A percentile compares a stretch with the other conserved stretches of the same genome.
These are phyloP conservation scores for Hoplostethus mediterraneus DNA, from an alignment of 2,797 vertebrate species.

Conservation along the genomic window DNA sequence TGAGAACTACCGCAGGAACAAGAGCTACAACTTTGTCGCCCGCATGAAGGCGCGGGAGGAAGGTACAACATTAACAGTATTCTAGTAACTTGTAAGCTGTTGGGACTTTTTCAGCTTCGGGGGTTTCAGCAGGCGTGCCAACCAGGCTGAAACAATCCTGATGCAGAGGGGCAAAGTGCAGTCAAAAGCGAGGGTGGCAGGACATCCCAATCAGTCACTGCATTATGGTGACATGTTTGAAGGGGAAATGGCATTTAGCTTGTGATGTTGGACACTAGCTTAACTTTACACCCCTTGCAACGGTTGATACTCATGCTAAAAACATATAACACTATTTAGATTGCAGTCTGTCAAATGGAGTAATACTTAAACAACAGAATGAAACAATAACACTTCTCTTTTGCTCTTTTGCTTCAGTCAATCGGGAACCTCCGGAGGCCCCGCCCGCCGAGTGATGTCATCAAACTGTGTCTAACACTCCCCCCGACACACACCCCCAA, in stretches of 20 bases:
- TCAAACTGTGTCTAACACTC: background rate
- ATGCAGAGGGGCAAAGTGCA: too few relatives aligned
- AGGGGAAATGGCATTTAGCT: too few relatives aligned
- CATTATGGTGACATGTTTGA: too few relatives aligned
- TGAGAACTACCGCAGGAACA: slow-evolving; percentile 97
- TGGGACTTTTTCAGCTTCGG: too few relatives aligned
- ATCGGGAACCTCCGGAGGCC: slow-evolving; percentile 81
- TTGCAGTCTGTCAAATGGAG: too few relatives aligned
- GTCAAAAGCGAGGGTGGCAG: too few relatives aligned
- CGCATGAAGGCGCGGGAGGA: slow-evolving; percentile 98
- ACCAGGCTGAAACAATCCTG: too few relatives aligned
- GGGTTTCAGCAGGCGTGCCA: too few relatives aligned
- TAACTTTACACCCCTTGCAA: background rate
- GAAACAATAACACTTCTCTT: background rate
- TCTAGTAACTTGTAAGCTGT: background rate
- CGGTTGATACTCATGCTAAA: too few relatives aligned
- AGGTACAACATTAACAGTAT: slow-evolving; percentile 81
- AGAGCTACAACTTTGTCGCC: slow-evolving; percentile 98
- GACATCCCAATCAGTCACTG: too few relatives aligned
- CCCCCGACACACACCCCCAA: background rate
- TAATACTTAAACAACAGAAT: background rate
- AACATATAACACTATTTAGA: too few relatives aligned
- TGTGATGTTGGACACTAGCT: background rate
- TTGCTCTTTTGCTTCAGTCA: slow-evolving; percentile 69
- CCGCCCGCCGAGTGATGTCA: slow-evolving; percentile 77